Evolutionary conservation across 2,888 invertebrate genomes (phyloP), one percentile per base, ranked within the genome.

Genomic region (Isoperla grammatica): DNA sequence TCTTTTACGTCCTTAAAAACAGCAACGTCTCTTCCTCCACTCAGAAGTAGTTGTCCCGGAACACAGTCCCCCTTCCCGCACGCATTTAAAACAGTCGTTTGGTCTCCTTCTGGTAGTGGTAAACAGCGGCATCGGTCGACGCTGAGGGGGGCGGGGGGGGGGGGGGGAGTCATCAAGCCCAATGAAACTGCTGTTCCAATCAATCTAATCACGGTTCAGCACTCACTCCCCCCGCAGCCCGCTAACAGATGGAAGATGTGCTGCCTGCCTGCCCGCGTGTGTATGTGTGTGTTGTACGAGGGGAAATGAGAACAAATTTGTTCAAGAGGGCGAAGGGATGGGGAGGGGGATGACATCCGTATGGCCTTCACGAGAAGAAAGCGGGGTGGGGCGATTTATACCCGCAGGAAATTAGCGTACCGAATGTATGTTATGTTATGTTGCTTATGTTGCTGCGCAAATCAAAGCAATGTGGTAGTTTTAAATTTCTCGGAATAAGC

Each of bases 141-240:
- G 13, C 19, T 35, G 17, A 37, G 19, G 22, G 22, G 19, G 11
- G 40, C 43, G 43, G 19, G 13, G 42, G 35, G 40, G 43, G 22
- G 22, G 48, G 55, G 53, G 56, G 45, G 37, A 60, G 62, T 59
- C 62, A 57, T 59, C 59, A 62, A 56, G 46, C 62, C 49, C 60
- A 60, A 59, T 60, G 57, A 57, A 56, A 61, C 56, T 59, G 63
- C 59, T 59, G 62, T 60, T 59, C 64, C 64, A 64, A 64, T 64
- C 64, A 64, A 64, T 64, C 64, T 64, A 64, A 64, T 64, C 64
- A 64, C 54, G 54, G 57, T 49, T 59, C 62, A 64, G 64, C 62
- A 60, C 58, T 56, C 56, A 48, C 53, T 15, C 49, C 55, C 23
- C 39, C 42, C 15, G 11, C 39, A 39, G 39, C 37, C 45, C 45